Base-by-base conservation (phyloP, 2,113 vertebrate genomes). In the Rattus rattus region DNA sequence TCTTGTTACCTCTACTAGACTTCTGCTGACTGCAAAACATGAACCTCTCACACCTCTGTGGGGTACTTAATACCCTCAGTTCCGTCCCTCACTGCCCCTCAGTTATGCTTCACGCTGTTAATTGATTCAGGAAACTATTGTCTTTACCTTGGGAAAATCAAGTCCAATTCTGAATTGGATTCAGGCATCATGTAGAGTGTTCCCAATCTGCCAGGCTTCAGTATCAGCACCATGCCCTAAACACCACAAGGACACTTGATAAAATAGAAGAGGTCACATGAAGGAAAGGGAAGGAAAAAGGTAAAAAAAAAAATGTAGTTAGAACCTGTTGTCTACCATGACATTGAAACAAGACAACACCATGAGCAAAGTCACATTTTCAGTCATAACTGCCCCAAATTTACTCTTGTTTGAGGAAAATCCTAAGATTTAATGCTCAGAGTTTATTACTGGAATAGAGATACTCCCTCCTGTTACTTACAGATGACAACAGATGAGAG, bases 21-120 rank as follows among this genome's bases (percentile, higher is more conserved):
- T 11, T 52, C 26, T 43, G 70, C 26, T 85, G 22, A 2, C 30
- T 61, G 75, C 19, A 19, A 73, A 91, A 30, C 9, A 28, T 22
- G 0, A 0, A 1, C 8, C 36, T 54, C 20, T 43, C 16, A 7
- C 14, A 56, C 22, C 0, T 39, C 20, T 54, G 61, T 12, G 19
- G 22, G 19, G 10, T 8, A 86, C 12, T n/a, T 14, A 22, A 13
- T n/a, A 16, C 7, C 17, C 12, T 67, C 19, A 5, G 22, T 36
- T 56, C 36, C 5, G 19, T 10, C 7, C 11, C 19, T 49, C 47
- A 63, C 0, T n/a, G 30, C 6, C 30, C 77, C 24, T n/a, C 36
- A 79, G 36, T 54, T 39, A 24, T 11, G 14, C 13, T 43, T 59
- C 67, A 10, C 24, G 39, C 8, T 19, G 24, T 28, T 61, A 28